Percentiles rank a stretch among this genome's conserved stretches.
Evolutionary conservation across 2,113 vertebrate species (phyloP).

Genomic region (Bombycilla garrulus): DNA sequence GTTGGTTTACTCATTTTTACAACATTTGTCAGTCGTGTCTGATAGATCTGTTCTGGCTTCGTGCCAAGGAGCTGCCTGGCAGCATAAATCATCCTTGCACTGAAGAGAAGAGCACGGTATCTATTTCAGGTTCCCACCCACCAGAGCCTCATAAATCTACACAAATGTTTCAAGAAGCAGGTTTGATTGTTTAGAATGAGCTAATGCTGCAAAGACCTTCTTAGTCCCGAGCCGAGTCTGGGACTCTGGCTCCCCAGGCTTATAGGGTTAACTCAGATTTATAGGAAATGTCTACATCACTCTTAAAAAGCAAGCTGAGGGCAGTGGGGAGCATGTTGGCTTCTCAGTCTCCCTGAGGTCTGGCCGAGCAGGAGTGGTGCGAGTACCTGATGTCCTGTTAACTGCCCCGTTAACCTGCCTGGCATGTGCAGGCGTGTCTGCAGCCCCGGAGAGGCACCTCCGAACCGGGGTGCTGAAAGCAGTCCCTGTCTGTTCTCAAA

Average conservation of each 20-base stretch:
- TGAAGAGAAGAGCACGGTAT: conserved; percentile 6
- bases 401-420: conserved; percentile 13
- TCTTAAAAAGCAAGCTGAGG: neutral
- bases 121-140: conserved; percentile 56
- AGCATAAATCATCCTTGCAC: conserved; percentile 55
- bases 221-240: neutral
- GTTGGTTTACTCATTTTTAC: conserved; percentile 33
- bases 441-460: neutral
- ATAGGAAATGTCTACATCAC: neutral
- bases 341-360: neutral
- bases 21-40: conserved; percentile 12
- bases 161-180: conserved; percentile 26
- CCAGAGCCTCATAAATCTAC: conserved; percentile 52
- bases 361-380: neutral
- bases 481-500: neutral
- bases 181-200: conserved; percentile 40
- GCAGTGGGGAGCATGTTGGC: neutral
- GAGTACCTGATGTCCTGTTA: conserved; percentile 31
- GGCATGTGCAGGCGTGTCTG: neutral
- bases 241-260: neutral
- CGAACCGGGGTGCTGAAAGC: neutral
- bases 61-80: conserved; percentile 20
- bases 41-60: conserved; percentile 20
- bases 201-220: conserved; percentile 35
- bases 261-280: conserved; percentile 45